These are phyloP conservation scores for Ophonus ardosiacus DNA, from an alignment of 2,888 invertebrate species.

Conservation along the genomic window DNA sequence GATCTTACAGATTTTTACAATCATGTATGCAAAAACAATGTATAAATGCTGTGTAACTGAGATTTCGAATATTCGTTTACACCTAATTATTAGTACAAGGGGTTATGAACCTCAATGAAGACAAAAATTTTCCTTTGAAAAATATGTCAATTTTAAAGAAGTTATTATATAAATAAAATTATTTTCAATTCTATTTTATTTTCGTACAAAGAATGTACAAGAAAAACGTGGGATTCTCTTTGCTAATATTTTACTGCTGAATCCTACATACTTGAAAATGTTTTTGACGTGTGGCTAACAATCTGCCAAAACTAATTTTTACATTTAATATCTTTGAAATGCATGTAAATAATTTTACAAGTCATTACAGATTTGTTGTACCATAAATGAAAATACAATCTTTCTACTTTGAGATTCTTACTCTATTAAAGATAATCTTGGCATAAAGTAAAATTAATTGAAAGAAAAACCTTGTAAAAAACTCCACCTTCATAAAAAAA, in stretches of 20 bases:
- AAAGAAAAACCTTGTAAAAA: too few relatives aligned
- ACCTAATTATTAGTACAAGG: too few relatives aligned
- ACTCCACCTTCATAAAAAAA: too few relatives aligned
- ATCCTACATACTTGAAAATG: conserved; percentile 48
- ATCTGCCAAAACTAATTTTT: conserved; percentile 52
- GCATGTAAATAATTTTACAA: neutral
- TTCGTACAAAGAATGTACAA: conserved; percentile 3
- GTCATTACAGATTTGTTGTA: conserved; percentile 9
- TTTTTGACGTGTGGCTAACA: conserved; percentile 41
- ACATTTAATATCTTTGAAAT: conserved; percentile 29
- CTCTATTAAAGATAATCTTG: too few relatives aligned
- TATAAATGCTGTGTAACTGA: too few relatives aligned
- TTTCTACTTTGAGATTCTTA: neutral
- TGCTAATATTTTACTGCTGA: conserved; percentile 17
- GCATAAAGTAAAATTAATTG: too few relatives aligned
- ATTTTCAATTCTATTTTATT: neutral
- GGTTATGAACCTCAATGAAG: too few relatives aligned
- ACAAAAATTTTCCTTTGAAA: too few relatives aligned
- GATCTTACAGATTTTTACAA: too few relatives aligned
- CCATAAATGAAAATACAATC: conserved; percentile 30
- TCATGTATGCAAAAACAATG: too few relatives aligned
- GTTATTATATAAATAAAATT: neutral
- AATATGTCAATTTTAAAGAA: neutral
- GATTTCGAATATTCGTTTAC: too few relatives aligned
- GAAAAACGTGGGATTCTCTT: neutral